Evolutionary conservation across 2,113 vertebrate genomes (phyloP).

Genomic region (Corynorhinus townsendii): DNA sequence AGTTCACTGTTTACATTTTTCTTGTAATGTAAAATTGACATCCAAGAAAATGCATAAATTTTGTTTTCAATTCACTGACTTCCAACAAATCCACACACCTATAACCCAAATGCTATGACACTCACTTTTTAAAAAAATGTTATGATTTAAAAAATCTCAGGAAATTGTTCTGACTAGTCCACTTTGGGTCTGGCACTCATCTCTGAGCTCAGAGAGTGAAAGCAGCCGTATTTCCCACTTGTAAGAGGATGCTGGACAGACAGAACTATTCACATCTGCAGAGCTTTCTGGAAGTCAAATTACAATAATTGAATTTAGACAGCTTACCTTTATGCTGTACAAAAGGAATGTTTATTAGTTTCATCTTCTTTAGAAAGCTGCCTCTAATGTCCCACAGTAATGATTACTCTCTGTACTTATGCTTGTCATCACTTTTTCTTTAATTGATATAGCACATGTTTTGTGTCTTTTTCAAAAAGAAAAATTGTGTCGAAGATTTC

Average conservation of each 20-base stretch:
- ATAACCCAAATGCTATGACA: neutral
- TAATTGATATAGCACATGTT: neutral
- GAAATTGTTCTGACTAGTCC: neutral
- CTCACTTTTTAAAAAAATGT: conserved; percentile 1
- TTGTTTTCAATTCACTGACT: conserved; percentile 12
- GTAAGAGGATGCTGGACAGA: neutral
- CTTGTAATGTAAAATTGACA: neutral
- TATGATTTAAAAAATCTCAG: neutral
- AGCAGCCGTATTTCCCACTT: neutral
- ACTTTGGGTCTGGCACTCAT: neutral
- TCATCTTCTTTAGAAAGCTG: neutral
- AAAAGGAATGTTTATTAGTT: neutral
- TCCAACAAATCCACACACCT: neutral
- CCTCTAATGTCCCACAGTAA: neutral
- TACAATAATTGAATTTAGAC: conserved; percentile 4
- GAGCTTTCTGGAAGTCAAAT: conserved; percentile 16
- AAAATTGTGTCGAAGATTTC: neutral
- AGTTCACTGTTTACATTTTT: neutral
- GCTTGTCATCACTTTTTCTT: conserved; percentile 19
- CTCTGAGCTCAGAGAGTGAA: neutral
- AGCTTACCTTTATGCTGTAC: neutral
- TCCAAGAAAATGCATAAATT: neutral
- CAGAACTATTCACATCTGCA: neutral
- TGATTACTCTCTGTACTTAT: neutral
- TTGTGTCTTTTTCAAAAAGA: conserved; percentile 9